These are phyloP conservation scores for Panthera leo DNA, from an alignment of 2,113 vertebrate species.

Conservation along the genomic window DNA sequence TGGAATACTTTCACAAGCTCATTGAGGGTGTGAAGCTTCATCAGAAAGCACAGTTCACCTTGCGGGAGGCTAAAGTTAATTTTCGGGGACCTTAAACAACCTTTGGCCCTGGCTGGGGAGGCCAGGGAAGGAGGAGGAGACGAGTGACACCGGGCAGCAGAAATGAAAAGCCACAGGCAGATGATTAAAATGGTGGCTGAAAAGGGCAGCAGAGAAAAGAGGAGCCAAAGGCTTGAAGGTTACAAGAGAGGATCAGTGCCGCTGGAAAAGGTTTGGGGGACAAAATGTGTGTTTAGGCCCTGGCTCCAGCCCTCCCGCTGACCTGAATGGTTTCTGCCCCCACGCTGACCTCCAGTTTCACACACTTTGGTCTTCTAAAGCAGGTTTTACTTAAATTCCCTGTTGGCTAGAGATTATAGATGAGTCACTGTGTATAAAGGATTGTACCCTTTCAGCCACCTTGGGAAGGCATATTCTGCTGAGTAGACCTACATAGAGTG, in stretches of 20 bases:
- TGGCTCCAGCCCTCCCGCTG: background rate
- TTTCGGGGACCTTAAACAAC: constrained; percentile 67
- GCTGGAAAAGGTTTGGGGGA: background rate
- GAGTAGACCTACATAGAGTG: background rate
- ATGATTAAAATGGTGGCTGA: constrained; percentile 41
- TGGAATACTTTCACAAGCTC: constrained; percentile 63
- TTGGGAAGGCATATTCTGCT: constrained; percentile 58
- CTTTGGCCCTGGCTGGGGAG: constrained; percentile 49
- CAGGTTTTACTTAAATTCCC: constrained; percentile 29
- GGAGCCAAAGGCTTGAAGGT: background rate
- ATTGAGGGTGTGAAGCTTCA: constrained; percentile 53
- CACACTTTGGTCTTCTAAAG: background rate
- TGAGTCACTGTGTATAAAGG: constrained; percentile 16
- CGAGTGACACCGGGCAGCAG: constrained; percentile 33
- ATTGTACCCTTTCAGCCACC: background rate
- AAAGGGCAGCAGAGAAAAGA: background rate
- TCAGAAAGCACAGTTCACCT: constrained; percentile 68
- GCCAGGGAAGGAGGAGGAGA: background rate
- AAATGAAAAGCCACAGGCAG: constrained; percentile 36
- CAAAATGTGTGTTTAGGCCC: background rate
- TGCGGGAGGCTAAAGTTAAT: constrained; percentile 54
- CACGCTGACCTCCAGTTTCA: background rate
- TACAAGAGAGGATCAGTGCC: background rate
- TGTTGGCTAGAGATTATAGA: constrained; percentile 39
- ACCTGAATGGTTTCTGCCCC: background rate